Evolutionary conservation across 2,888 invertebrate species (phyloP), one percentile per base, ranked within the genome.

Genomic region (Drosophila tanythrix): DNA sequence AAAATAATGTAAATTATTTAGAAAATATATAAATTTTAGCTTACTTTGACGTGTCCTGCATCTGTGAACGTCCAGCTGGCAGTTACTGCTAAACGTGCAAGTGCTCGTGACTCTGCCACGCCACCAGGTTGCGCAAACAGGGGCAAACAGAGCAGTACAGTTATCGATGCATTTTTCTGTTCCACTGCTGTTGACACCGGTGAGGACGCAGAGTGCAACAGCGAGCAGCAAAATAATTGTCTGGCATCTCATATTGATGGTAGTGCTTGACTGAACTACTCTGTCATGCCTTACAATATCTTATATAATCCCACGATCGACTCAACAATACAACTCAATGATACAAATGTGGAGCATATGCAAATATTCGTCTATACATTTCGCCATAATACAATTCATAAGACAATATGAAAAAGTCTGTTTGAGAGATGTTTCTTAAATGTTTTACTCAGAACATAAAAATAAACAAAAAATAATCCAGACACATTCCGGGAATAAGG

Each of bases 81-180:
- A 43, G 6, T 0, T 1, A 11, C 1, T 43, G 21, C 11, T 6
- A 43, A 43, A 43, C 5, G 43, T 43, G 21, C 43, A 43, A 21
- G 0, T 2, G 43, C 11, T 11, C 0, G 11, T 5, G 1, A 0
- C 5, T 2, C 1, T 1, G 11, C 11, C 43, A 11, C 43, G 43
- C 11, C 0, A 6, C 21, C 11, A 43, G 1, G 2, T 6, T 21
- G 11, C 43, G 11, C 43, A 43, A 21, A 43, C 21, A 43, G 43
- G n/a, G 2, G 2, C 6, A 21, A 43, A 6, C 1, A 43, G 0
- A 21, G n/a, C 11, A 6, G 11, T 2, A 43, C 43, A 43, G 6
- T 1, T 21, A 11, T 11, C 2, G 11, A 2, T 1, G 0, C 43
- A 43, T 6, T 43, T 40, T 0, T 18, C 18, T 18, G 8, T 0